Evolutionary conservation across 2,113 vertebrate genomes (phyloP), one percentile per base, ranked within the genome.

Genomic region (Trematomus loennbergii): DNA sequence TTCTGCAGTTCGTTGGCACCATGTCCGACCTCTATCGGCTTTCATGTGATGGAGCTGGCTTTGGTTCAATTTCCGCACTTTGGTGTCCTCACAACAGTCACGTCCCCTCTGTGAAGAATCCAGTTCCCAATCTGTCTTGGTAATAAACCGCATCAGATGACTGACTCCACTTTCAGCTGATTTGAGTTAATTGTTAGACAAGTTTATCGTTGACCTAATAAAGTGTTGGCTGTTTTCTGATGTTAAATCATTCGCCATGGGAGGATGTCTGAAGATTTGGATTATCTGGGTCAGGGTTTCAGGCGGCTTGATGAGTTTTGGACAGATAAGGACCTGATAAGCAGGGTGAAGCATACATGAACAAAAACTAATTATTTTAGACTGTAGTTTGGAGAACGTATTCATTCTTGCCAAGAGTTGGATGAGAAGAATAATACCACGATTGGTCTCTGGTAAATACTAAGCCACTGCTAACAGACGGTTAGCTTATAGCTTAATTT

Each of bases 121-220:
- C 60, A 75, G 22, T 18, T 71, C 48, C 25, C 50, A 53, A 45
- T 62, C 48, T 66, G 36, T 74, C 20, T 40, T 33, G 29, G 11
- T 62, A 46, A 54, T 46, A 72, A 75, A 72, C 53, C n/a, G 15
- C 12, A 60, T 88, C 84, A 89, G 63, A 81, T 88, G 85, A 86
- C 79, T 82, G 77, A 64, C 43, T 49, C 11, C n/a, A 50, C 60
- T 18, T 12, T 89, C 88, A 84, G 82, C 74, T 88, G 82, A 91
- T 84, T 85, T 60, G 16, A 15, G 59, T 72, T 72, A 10, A 18
- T 20, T 22, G 22, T 87, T 1, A n/a, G n/a, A 53, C 59, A 12
- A 17, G 50, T 73, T 75, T 64, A 73, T 53, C 45, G 49, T 58
- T 81, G 78, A 61, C 66, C 69, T 22, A 36, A 72, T 76, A 72